Evolutionary conservation across 35 echinoderm and acorn worm genomes (phyloP).

Genomic region (Acanthaster planci): DNA sequence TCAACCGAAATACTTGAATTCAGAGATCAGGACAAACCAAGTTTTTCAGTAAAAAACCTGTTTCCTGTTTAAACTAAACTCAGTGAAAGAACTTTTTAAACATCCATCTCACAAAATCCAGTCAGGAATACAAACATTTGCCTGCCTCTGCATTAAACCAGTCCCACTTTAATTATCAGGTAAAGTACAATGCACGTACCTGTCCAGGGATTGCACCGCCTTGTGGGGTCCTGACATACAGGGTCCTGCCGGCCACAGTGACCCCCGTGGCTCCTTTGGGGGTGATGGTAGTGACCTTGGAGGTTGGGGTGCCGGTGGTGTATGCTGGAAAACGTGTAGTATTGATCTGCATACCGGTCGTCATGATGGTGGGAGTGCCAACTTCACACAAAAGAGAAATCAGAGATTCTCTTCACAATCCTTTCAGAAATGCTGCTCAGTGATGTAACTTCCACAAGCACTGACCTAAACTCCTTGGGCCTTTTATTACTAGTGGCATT

Average conservation of each 20-base stretch:
- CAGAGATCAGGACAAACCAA: too few relatives aligned
- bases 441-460: too few relatives aligned
- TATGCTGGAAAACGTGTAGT: constrained; percentile 27
- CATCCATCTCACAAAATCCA: too few relatives aligned
- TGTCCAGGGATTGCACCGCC: not conserved
- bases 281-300: constrained; percentile 9
- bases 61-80: too few relatives aligned
- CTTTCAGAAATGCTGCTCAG: too few relatives aligned
- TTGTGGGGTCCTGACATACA: constrained; percentile 13
- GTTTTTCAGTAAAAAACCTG: too few relatives aligned
- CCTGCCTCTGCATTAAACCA: too few relatives aligned
- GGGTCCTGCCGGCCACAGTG: constrained; percentile 7
- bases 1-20: not conserved
- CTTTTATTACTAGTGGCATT: too few relatives aligned
- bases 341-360: not conserved
- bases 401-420: not conserved
- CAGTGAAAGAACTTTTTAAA: too few relatives aligned
- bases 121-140: too few relatives aligned
- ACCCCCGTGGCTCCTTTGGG: constrained; percentile 14
- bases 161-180: too few relatives aligned
- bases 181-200: not conserved
- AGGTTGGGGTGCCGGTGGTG: constrained; percentile 1
- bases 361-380: not conserved
- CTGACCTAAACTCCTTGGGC: too few relatives aligned
- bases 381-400: not conserved